Base-by-base conservation (phyloP, 2,888 invertebrate species). In the Vandiemenella viatica region DNA sequence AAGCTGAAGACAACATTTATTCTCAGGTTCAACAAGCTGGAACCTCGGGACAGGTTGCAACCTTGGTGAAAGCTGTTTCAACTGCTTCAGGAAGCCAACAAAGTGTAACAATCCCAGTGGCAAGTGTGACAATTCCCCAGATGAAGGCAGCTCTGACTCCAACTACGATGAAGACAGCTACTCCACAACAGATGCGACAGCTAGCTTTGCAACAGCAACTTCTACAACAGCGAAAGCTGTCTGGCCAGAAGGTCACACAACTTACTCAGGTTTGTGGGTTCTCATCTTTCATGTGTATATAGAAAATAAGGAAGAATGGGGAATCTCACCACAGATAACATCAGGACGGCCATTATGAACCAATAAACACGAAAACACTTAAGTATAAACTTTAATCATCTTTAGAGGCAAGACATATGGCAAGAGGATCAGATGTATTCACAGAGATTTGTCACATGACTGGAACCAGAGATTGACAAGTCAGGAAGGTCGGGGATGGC, bases 111-210 rank as follows among this genome's bases (percentile, higher is more conserved):
- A 74, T 75, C 22, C 71, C 72, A 1, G 68, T 73, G 1, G 67
- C 73, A 20, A 26, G 19, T 18, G 19, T 45, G 0, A 63, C 69
- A 37, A 58, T 73, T 49, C 70, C 71, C 23, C 65, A 67, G 56
- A 54, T 60, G 54, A 59, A 59, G 42, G 55, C 56, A 8, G 48
- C 58, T 10, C 46, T 58, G n/a, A 47, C 64, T 1, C 63, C 64
- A 26, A 64, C 63, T n/a, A 59, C 62, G 13, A 38, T 18, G 65
- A 66, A 58, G 56, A 58, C 13, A 45, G 73, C 75, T 0, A 76
- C 77, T 37, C 70, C 76, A 1, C 77, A 76, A 53, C 80, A 81
- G 56, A 71, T 83, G 53, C 69, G 80, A 1, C 81, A 80, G 55
- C 59, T 81, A 38, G 74, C 77, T 40, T 63, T 79, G 53, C 78